phyloP scores from a whole-genome alignment of 1,140 invertebrate species.

The Cydia amplana region DNA sequence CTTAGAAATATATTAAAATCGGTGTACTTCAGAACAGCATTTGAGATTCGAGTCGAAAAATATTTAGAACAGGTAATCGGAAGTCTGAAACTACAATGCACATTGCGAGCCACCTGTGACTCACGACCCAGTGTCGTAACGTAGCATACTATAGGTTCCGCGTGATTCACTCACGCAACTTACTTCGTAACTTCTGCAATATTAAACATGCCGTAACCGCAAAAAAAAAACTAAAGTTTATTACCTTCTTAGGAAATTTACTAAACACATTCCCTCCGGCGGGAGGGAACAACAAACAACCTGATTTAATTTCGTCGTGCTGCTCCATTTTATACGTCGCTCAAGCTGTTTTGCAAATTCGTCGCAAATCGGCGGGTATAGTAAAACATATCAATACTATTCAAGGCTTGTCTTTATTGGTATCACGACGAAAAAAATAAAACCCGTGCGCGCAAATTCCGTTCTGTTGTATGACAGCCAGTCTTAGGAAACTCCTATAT shows the following conservation, averaged over 20 bases:
- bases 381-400: slow-evolving; percentile 21
- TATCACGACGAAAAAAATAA: slow-evolving; percentile 15
- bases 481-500: too few species aligned
- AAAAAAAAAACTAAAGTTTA: slow-evolving; percentile 21
- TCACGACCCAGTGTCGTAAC: slow-evolving; percentile 18
- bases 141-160: slow-evolving; percentile 11
- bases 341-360: slow-evolving; percentile 32
- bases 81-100: slow-evolving; percentile 15
- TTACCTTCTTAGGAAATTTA: slow-evolving; percentile 81
- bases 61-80: slow-evolving; percentile 31
- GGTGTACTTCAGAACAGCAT: not conserved
- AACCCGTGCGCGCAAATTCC: not conserved
- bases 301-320: slow-evolving; percentile 84
- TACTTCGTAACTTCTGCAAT: slow-evolving; percentile 32
- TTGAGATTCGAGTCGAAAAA: not conserved
- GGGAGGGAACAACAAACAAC: slow-evolving; percentile 85
- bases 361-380: not conserved
- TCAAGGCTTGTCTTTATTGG: slow-evolving; percentile 13
- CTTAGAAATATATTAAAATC: not conserved
- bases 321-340: slow-evolving; percentile 79
- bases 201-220: not conserved
- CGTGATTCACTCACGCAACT: slow-evolving; percentile 29
- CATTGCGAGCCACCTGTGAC: slow-evolving; percentile 12
- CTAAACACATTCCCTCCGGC: slow-evolving; percentile 82
- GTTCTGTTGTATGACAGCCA: slow-evolving; percentile 11